Evolutionary conservation across 1,140 invertebrate genomes (phyloP).

Genomic region (Diorhabda carinulata): DNA sequence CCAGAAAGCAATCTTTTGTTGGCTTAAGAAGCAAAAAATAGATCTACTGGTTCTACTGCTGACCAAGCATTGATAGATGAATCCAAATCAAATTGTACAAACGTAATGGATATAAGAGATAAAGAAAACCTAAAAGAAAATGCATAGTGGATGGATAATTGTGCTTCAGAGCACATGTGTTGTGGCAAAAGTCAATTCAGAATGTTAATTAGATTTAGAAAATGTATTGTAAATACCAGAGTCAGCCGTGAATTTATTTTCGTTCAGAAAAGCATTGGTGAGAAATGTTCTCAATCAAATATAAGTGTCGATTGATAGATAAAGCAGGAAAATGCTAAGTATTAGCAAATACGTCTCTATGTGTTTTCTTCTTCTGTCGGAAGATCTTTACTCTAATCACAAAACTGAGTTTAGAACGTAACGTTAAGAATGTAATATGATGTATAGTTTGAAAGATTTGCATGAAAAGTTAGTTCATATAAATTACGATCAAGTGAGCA

Average conservation of each 20-base stretch:
- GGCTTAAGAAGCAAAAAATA: conserved; percentile 12
- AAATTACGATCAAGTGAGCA: background rate
- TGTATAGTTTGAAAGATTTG: conserved; percentile 1
- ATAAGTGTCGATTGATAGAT: conserved; percentile 35
- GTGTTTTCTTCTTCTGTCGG: background rate
- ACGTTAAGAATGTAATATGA: background rate
- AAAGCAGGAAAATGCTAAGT: conserved; percentile 33
- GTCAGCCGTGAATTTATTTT: conserved; percentile 45
- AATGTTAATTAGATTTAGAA: background rate
- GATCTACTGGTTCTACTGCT: no score
- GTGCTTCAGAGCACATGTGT: conserved; percentile 16
- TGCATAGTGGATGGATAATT: conserved; percentile 12
- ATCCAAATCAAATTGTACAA: background rate
- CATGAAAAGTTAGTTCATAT: background rate
- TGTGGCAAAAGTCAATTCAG: conserved; percentile 3
- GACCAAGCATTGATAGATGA: background rate
- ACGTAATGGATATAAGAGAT: background rate
- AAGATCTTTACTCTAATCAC: background rate
- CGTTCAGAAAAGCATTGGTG: conserved; percentile 37
- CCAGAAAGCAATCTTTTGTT: conserved; percentile 3
- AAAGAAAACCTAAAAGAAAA: background rate
- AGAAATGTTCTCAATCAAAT: conserved; percentile 37
- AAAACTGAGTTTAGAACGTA: background rate
- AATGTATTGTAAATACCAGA: conserved; percentile 41
- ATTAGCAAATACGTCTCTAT: conserved; percentile 16